Conservation (phyloP, 2,113 vertebrate species). For the Meles meles region DNA sequence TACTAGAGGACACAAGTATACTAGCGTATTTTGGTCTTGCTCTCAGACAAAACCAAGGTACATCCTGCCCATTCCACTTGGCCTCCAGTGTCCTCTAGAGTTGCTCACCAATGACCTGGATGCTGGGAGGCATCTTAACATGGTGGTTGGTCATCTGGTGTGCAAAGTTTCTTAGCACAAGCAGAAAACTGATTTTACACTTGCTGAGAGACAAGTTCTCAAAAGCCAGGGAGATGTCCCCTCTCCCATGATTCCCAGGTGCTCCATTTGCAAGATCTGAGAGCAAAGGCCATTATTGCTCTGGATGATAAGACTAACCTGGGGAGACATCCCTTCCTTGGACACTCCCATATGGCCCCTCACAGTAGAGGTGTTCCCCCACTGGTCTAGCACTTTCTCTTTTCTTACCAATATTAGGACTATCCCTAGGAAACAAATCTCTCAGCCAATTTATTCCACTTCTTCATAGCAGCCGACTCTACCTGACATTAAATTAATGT, state of each 20-base stretch:
- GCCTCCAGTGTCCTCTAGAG: neutral
- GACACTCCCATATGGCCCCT: neutral
- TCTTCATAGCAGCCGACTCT: neutral
- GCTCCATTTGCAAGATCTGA: neutral
- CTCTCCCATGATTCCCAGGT: neutral
- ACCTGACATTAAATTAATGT: neutral
- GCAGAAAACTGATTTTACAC: neutral
- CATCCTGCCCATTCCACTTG: neutral
- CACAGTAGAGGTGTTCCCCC: neutral
- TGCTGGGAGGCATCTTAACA: neutral
- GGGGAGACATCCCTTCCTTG: too few relatives aligned
- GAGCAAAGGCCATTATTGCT: neutral
- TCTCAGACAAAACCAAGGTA: neutral
- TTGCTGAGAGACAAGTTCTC: neutral
- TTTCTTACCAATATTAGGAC: neutral
- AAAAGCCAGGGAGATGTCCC: neutral
- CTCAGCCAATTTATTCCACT: neutral
- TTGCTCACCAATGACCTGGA: neutral
- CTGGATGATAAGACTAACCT: too few relatives aligned
- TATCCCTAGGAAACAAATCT: neutral
- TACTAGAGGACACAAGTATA: neutral
- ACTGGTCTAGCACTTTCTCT: neutral
- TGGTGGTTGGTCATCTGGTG: neutral
- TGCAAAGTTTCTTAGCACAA: neutral
- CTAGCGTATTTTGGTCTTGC: neutral